Evolutionary conservation across 2,113 vertebrate genomes (phyloP).

Genomic region (Pseudorectes ferrugineus): DNA sequence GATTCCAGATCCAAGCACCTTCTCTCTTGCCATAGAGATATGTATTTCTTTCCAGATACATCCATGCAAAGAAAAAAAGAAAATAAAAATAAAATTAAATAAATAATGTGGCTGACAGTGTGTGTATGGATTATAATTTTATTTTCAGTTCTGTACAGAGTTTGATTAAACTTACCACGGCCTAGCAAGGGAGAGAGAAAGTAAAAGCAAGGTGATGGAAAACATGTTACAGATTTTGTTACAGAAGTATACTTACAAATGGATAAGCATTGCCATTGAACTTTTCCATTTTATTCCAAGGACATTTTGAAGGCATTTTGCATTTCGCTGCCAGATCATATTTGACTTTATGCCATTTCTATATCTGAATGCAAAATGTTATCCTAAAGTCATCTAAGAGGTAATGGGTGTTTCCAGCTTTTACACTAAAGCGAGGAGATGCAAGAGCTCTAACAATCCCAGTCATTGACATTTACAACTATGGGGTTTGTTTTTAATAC

Average conservation of each 20-base stretch:
- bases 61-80: neutral
- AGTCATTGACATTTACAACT: constrained; percentile 82
- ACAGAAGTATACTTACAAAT: constrained; percentile 14
- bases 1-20: neutral
- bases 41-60: neutral
- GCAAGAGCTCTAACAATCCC: constrained; percentile 68
- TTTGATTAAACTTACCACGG: neutral
- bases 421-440: constrained; percentile 61
- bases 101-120: neutral
- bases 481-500: constrained; percentile 78
- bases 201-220: neutral
- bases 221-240: neutral
- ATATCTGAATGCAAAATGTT: constrained; percentile 71
- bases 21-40: neutral
- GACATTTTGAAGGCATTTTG: constrained; percentile 56
- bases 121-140: neutral
- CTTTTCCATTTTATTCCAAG: constrained; percentile 54
- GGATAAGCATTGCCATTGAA: constrained; percentile 24
- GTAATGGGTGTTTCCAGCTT: constrained; percentile 72
- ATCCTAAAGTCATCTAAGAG: constrained; percentile 69
- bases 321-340: constrained; percentile 59
- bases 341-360: constrained; percentile 76
- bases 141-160: neutral
- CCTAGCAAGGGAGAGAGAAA: neutral
- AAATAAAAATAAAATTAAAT: neutral